A percentile compares a stretch with the other conserved stretches of the same genome.
Evolutionary conservation across 2,888 invertebrate species (phyloP).

Genomic region (Stramonita haemastoma): DNA sequence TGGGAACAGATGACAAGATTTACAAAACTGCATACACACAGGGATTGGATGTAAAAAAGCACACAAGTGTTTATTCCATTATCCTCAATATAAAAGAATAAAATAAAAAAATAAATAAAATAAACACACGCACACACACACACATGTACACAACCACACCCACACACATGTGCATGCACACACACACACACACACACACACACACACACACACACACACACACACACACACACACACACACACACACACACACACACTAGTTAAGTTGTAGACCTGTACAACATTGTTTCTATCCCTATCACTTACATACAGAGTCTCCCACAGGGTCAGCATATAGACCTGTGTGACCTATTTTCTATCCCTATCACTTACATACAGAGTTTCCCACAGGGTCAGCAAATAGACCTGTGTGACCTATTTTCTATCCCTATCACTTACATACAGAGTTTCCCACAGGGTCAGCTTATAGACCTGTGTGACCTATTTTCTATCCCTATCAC

Average conservation of each 20-base stretch:
- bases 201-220: not conserved
- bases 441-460: too few species aligned
- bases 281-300: not conserved
- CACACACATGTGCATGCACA: not conserved
- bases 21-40: too few species aligned
- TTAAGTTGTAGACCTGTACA: not conserved
- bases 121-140: not conserved
- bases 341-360: too few species aligned
- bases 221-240: constrained; percentile 7
- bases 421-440: not conserved
- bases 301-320: not conserved
- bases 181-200: not conserved
- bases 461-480: too few species aligned
- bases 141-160: not conserved
- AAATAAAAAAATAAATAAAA: too few species aligned
- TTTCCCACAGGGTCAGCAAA: not conserved
- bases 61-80: too few species aligned
- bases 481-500: not conserved
- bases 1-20: too few species aligned
- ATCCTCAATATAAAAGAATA: too few species aligned
- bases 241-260: not conserved
- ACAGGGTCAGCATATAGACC: not conserved
- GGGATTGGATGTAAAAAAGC: too few species aligned
- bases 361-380: not conserved
- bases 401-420: too few species aligned